Conservation (phyloP, 1,140 invertebrate species). For the Drosophila sucinea region DNA sequence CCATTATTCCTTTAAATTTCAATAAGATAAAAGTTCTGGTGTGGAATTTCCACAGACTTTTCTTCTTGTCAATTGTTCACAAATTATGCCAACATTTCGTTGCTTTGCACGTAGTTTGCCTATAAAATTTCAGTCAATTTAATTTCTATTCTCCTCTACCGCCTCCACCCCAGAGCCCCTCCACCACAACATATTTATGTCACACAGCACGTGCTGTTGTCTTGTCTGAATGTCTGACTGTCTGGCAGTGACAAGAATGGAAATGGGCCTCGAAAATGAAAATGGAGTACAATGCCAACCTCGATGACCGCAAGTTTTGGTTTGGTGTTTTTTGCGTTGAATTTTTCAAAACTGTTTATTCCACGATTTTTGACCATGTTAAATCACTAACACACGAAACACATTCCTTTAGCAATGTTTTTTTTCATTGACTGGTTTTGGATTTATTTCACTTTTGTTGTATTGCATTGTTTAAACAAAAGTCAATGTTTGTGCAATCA, state of each 20-base stretch:
- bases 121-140: slow-evolving; percentile 62
- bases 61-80: slow-evolving; percentile 45
- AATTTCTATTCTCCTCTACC: slow-evolving; percentile 34
- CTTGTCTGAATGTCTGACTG: slow-evolving; percentile 26
- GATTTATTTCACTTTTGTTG: background rate
- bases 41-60: slow-evolving; percentile 3
- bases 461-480: slow-evolving; percentile 4
- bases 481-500: slow-evolving; percentile 33
- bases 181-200: slow-evolving; percentile 44
- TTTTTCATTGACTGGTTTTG: background rate
- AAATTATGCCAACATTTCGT: slow-evolving; percentile 54
- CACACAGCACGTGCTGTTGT: slow-evolving; percentile 40
- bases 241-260: slow-evolving; percentile 30
- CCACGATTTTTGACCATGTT: slow-evolving; percentile 41
- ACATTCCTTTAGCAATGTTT: no score
- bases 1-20: slow-evolving; percentile 18
- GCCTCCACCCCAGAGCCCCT: background rate
- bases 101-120: slow-evolving; percentile 53
- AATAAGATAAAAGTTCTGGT: slow-evolving; percentile 6
- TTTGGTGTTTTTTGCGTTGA: background rate
- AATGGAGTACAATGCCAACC: slow-evolving; percentile 22
- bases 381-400: no score
- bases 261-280: background rate
- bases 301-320: slow-evolving; percentile 29
- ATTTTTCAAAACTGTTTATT: slow-evolving; percentile 8